These are phyloP conservation scores for Drosophila putrida DNA, from an alignment of 2,888 invertebrate species.

Conservation along the genomic window DNA sequence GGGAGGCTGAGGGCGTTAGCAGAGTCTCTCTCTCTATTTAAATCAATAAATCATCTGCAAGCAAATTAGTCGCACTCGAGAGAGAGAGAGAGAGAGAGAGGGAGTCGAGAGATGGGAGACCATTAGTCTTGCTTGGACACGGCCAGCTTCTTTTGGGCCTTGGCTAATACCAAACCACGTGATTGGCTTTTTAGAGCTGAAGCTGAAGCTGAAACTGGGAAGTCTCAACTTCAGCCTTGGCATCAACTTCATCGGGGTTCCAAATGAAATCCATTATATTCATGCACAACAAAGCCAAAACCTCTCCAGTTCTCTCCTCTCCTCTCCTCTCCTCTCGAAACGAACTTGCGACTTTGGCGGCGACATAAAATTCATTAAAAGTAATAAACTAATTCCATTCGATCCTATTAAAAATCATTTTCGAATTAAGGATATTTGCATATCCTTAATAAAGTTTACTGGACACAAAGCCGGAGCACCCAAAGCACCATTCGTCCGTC, in stretches of 20 bases:
- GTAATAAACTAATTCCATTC: slow-evolving; percentile 85
- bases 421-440: slow-evolving; percentile 85
- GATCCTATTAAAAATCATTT: slow-evolving; percentile 85
- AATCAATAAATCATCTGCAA: slow-evolving; percentile 82
- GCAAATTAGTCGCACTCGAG: slow-evolving; percentile 73
- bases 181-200: slow-evolving; percentile 63
- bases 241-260: neutral
- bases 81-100: neutral
- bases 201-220: neutral
- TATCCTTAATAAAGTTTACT: slow-evolving; percentile 84
- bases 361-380: slow-evolving; percentile 85
- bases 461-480: slow-evolving; percentile 33
- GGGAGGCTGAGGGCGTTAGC: slow-evolving; percentile 1
- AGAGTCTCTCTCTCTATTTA: slow-evolving; percentile 52
- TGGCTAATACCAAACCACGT: slow-evolving; percentile 63
- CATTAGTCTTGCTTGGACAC: slow-evolving; percentile 77
- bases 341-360: slow-evolving; percentile 46
- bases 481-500: slow-evolving; percentile 21
- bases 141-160: slow-evolving; percentile 29
- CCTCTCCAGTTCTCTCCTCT: slow-evolving; percentile 11
- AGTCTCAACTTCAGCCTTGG: neutral
- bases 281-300: slow-evolving; percentile 62
- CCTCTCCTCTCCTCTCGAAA: neutral
- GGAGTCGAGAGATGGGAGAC: slow-evolving; percentile 36
- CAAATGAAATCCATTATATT: slow-evolving; percentile 72